Percentiles rank a stretch among this genome's conserved stretches.
Evolutionary conservation across 2,888 invertebrate species (phyloP).

Genomic region (Lasioglossum zephyrum): DNA sequence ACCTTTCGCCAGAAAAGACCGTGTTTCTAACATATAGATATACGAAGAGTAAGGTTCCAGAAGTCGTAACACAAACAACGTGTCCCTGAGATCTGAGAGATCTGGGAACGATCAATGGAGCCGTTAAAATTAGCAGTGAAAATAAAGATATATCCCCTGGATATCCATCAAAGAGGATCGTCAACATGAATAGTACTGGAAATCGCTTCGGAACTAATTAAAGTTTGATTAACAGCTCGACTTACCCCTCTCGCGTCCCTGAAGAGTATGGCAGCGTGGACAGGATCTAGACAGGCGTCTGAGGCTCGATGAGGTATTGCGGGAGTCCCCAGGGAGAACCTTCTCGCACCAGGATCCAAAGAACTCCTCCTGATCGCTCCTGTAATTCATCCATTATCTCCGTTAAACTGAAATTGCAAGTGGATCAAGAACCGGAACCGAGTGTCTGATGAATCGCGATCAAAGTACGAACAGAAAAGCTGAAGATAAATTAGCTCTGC

Average conservation of each 20-base stretch:
- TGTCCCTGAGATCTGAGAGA: background rate
- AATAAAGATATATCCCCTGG: background rate
- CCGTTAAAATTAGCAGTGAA: background rate
- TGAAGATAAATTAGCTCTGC: background rate
- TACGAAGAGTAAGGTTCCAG: background rate
- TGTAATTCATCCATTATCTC: slow-evolving; percentile 80
- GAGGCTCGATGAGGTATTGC: slow-evolving; percentile 88
- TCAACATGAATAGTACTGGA: background rate
- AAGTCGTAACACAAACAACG: background rate
- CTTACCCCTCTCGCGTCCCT: slow-evolving; percentile 97
- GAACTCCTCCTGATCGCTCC: slow-evolving; percentile 92
- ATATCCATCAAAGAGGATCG: background rate
- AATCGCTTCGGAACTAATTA: background rate
- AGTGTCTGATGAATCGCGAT: background rate
- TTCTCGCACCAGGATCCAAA: slow-evolving; percentile 91
- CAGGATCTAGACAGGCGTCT: slow-evolving; percentile 93
- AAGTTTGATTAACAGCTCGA: slow-evolving; percentile 66
- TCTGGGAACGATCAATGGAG: background rate
- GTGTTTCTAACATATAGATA: too few species aligned
- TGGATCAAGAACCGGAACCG: background rate
- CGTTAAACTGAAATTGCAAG: slow-evolving; percentile 20
- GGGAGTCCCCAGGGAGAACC: slow-evolving; percentile 90
- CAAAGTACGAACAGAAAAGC: background rate
- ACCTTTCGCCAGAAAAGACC: too few species aligned
- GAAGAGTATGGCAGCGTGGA: slow-evolving; percentile 95